A percentile compares a stretch with the other conserved stretches of the same genome.
Conservation (phyloP, 2,888 invertebrate genomes). For the Elysia crispata region DNA sequence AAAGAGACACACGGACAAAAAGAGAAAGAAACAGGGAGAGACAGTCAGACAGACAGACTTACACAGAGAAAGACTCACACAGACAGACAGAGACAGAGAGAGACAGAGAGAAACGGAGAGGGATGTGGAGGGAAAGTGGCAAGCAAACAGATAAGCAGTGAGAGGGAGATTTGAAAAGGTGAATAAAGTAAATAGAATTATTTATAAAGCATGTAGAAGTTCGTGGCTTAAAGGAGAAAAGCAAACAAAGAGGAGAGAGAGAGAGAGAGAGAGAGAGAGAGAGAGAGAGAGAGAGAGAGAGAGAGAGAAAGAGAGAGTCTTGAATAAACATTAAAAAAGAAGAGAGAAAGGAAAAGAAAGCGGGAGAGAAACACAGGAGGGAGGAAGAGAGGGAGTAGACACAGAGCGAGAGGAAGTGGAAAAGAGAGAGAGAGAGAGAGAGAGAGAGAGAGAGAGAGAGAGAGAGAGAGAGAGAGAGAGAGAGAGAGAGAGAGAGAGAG, state of each 20-base stretch:
- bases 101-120: too few species aligned
- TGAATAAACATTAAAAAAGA: not conserved
- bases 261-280: constrained; percentile 21
- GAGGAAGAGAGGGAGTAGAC: not conserved
- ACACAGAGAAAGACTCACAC: too few species aligned
- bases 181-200: too few species aligned
- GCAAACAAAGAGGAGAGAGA: not conserved
- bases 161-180: too few species aligned
- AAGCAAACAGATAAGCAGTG: too few species aligned
- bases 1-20: not conserved
- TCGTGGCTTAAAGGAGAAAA: not conserved
- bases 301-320: constrained; percentile 5
- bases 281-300: constrained; percentile 27
- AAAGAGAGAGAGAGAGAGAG: not conserved
- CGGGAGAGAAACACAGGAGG: not conserved
- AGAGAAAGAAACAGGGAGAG: too few species aligned
- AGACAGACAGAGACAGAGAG: too few species aligned
- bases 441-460: constrained; percentile 1
- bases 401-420: not conserved
- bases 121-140: too few species aligned
- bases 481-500: not conserved
- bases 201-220: constrained; percentile 1
- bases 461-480: constrained; percentile 22
- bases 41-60: too few species aligned
- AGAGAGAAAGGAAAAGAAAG: constrained; percentile 11